Percentiles rank a stretch among this genome's conserved stretches.
These are phyloP conservation scores for Drosophila biarmipes DNA, from an alignment of 1,140 invertebrate genomes.

Conservation along the genomic window DNA sequence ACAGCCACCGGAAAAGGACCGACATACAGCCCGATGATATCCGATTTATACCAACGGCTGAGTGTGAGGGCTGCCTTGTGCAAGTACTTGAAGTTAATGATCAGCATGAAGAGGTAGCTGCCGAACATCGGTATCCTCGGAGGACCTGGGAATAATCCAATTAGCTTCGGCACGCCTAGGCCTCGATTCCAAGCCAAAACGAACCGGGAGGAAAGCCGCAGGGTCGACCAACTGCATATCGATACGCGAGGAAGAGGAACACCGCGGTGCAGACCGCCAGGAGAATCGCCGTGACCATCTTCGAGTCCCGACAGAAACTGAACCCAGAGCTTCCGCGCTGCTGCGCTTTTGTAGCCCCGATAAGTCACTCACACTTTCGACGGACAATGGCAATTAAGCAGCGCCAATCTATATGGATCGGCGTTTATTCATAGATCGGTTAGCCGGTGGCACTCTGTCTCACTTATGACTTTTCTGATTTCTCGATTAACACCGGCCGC, in stretches of 20 bases:
- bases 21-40: slow-evolving; percentile 84
- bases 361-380: slow-evolving; percentile 24
- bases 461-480: slow-evolving; percentile 4
- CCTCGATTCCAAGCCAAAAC: background rate
- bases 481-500: slow-evolving; percentile 8
- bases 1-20: slow-evolving; percentile 78
- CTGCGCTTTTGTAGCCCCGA: slow-evolving; percentile 49
- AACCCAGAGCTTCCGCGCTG: slow-evolving; percentile 4
- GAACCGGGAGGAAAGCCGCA: slow-evolving; percentile 74
- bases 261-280: slow-evolving; percentile 34
- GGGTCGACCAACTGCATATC: slow-evolving; percentile 60
- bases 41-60: slow-evolving; percentile 84
- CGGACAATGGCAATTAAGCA: slow-evolving; percentile 30
- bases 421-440: slow-evolving; percentile 20
- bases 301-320: slow-evolving; percentile 43
- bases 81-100: slow-evolving; percentile 70
- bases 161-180: background rate
- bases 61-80: slow-evolving; percentile 72
- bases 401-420: slow-evolving; percentile 43
- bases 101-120: slow-evolving; percentile 77
- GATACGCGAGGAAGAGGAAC: slow-evolving; percentile 59
- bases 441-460: slow-evolving; percentile 14
- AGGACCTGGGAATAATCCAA: slow-evolving; percentile 57
- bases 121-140: slow-evolving; percentile 78
- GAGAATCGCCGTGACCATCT: slow-evolving; percentile 69